Base-by-base conservation (phyloP, 1,140 invertebrate genomes). In the Apis dorsata region DNA sequence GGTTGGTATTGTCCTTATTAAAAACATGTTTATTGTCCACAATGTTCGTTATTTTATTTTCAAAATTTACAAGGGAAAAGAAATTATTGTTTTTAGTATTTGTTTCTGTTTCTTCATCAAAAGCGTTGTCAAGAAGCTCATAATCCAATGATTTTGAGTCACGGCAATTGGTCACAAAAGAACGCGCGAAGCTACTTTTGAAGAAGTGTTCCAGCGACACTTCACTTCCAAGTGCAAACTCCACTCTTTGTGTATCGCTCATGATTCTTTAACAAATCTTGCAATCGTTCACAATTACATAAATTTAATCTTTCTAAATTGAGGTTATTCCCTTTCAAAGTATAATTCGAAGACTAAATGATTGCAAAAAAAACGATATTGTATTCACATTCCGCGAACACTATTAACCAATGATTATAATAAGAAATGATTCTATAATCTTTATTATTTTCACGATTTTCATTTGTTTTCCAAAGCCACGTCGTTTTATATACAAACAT, bases 101-200 rank as follows among this genome's bases (percentile, higher is more conserved):
- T 2, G 88, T 59, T 9, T 71, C 82, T 2, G 84, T 53, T 57
- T 91, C 88, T 65, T 90, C 91, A 71, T 65, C 78, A 44, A 88
- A 89, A 15, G 83, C 90, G 59, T 90, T 89, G 63, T 93, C 90
- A n/a, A 90, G 74, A 34, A 91, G 81, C 21, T 91, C 88, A 84
- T 91, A 92, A 90, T 94, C 91, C 71, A 94, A 84, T 8, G 94
- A 94, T 79, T 94, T 94, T 17, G 90, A 90, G 17, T 93, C 91
- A 53, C 88, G 90, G 73, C 89, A 91, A 73, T 87, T 92, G 65
- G 86, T 91, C 17, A 90, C 91, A 76, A 95, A 90, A 0, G 93
- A 93, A 28, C 94, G 90, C 13, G 94, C 94, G 78, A 94, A 95
- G 19, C 91, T 92, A 79, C 94, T 94, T 86, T 95, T 94, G 80